Evolutionary conservation across 2,797 vertebrate species (phyloP).

Genomic region (Lycodopsis pacificus): DNA sequence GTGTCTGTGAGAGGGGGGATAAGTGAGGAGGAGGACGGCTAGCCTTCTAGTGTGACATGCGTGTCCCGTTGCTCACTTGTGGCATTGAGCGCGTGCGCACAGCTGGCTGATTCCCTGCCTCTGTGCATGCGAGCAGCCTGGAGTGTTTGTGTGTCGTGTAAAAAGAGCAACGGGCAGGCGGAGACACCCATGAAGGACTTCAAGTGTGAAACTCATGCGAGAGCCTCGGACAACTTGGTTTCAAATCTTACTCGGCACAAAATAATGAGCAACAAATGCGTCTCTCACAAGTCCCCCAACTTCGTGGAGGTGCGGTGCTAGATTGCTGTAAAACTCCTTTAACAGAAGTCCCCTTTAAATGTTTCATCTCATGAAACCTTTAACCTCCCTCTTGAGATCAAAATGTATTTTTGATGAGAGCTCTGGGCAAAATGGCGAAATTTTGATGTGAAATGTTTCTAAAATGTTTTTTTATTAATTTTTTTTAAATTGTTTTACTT

Average conservation of each 20-base stretch:
- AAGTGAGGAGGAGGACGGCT: slow-evolving; percentile 49
- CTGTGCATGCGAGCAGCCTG: slow-evolving; percentile 27
- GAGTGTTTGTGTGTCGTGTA: slow-evolving; percentile 32
- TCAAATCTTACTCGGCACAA: background rate
- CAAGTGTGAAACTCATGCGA: slow-evolving; percentile 6
- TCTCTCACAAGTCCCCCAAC: background rate
- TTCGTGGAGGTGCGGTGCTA: background rate
- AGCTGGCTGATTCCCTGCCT: slow-evolving; percentile 61
- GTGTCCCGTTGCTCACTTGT: slow-evolving; percentile 58
- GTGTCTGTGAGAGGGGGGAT: slow-evolving; percentile 68
- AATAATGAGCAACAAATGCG: background rate
- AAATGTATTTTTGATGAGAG: background rate
- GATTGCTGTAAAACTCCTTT: background rate
- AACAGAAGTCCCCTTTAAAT: background rate
- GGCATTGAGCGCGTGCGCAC: slow-evolving; percentile 56
- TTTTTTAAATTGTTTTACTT: background rate
- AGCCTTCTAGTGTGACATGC: slow-evolving; percentile 49
- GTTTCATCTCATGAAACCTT: background rate
- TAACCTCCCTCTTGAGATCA: background rate
- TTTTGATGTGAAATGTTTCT: background rate
- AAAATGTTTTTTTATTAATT: background rate
- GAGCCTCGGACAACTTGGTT: background rate
- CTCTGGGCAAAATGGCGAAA: background rate
- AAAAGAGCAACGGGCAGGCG: slow-evolving; percentile 24
- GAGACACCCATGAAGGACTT: background rate